phyloP scores from a whole-genome alignment of 2,797 vertebrate species.

The Sebastes glaucus region DNA sequence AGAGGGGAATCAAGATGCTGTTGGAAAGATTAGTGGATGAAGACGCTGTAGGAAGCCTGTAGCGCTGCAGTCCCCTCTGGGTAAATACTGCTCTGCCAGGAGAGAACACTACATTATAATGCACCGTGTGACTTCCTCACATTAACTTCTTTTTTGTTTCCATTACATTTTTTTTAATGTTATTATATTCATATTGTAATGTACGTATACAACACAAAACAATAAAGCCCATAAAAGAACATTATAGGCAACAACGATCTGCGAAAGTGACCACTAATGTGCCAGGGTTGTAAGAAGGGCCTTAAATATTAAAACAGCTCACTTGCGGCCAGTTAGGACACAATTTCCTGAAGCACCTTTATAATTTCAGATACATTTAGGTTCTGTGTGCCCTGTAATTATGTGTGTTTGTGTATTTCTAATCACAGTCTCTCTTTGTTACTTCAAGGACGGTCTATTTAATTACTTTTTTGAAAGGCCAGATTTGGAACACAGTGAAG shows the following conservation, averaged over 20 bases:
- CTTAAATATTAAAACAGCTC: neutral
- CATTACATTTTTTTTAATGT: neutral
- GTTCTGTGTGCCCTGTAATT: neutral
- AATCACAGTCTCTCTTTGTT: neutral
- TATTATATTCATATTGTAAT: neutral
- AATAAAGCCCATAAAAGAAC: neutral
- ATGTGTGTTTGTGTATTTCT: neutral
- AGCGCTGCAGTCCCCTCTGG: neutral
- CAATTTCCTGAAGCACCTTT: neutral
- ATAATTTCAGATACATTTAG: neutral
- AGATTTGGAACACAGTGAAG: no score
- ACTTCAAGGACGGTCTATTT: neutral
- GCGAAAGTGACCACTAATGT: neutral
- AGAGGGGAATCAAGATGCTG: constrained; percentile 57
- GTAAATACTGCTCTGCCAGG: neutral
- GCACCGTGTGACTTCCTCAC: neutral
- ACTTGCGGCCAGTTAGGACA: neutral
- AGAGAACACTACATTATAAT: neutral
- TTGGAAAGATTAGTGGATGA: constrained; percentile 47
- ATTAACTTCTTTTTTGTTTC: neutral
- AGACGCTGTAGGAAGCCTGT: constrained; percentile 8
- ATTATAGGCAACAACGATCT: neutral
- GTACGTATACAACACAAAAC: neutral
- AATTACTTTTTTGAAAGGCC: no score
- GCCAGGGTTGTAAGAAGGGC: neutral